These are phyloP conservation scores for Caranx melampygus DNA, from an alignment of 2,113 vertebrate genomes.

Conservation along the genomic window DNA sequence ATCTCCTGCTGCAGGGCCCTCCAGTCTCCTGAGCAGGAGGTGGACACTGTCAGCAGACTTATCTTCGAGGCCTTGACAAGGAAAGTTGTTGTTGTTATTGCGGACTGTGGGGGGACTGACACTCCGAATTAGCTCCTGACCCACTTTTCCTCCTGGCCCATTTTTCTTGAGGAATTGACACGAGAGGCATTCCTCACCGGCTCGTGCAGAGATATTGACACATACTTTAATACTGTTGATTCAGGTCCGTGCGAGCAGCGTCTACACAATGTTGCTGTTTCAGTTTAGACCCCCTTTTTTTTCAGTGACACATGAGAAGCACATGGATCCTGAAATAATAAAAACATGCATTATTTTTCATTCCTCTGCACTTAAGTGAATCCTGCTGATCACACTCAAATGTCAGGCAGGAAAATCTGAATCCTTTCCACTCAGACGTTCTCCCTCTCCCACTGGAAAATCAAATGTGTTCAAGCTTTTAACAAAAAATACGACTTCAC, in stretches of 20 bases:
- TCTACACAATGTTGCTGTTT: background rate
- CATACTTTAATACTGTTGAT: conserved; percentile 40
- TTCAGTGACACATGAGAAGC: conserved; percentile 18
- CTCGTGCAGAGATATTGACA: conserved; percentile 56
- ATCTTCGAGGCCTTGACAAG: conserved; percentile 30
- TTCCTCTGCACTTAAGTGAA: background rate
- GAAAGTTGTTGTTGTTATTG: conserved; percentile 61
- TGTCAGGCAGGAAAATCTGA: conserved; percentile 27
- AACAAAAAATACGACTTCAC: conserved; percentile 6
- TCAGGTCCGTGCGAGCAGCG: conserved; percentile 22
- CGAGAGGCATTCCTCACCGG: conserved; percentile 34
- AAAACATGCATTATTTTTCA: conserved; percentile 8
- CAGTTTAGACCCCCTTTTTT: background rate
- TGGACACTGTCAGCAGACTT: conserved; percentile 42
- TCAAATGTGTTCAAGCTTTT: conserved; percentile 14
- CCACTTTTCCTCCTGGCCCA: conserved; percentile 57
- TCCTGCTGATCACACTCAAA: conserved; percentile 20
- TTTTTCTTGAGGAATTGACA: conserved; percentile 55
- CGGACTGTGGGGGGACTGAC: conserved; percentile 32
- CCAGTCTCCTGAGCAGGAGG: conserved; percentile 25
- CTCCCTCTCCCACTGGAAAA: conserved; percentile 22
- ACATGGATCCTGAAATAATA: conserved; percentile 7
- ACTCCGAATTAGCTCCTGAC: conserved; percentile 56
- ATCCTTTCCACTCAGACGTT: conserved; percentile 5
- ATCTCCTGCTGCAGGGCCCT: conserved; percentile 48